Percentiles rank a stretch among this genome's conserved stretches.
phyloP scores from a whole-genome alignment of 2,888 invertebrate genomes.

The Colostygia pectinataria region DNA sequence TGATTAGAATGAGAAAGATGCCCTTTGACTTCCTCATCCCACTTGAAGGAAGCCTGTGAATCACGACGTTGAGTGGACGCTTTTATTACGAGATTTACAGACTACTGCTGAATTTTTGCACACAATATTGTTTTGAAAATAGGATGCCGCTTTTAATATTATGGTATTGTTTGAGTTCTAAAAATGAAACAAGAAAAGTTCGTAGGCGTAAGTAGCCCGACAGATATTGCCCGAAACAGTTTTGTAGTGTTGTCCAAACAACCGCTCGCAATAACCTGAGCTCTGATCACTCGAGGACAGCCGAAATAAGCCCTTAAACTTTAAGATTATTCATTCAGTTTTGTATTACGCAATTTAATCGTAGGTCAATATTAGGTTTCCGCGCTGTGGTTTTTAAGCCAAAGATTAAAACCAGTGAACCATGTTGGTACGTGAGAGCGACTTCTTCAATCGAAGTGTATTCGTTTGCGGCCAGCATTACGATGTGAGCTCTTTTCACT shows the following conservation, averaged over 20 bases:
- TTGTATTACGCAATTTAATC: slow-evolving; percentile 67
- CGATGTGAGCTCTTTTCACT: slow-evolving; percentile 53
- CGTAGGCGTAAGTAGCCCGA: slow-evolving; percentile 37
- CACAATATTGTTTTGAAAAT: slow-evolving; percentile 18
- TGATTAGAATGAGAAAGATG: slow-evolving; percentile 49
- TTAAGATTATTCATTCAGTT: slow-evolving; percentile 67
- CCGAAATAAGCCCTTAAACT: slow-evolving; percentile 58
- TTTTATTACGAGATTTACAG: slow-evolving; percentile 57
- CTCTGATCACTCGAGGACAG: slow-evolving; percentile 66
- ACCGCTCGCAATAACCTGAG: slow-evolving; percentile 64
- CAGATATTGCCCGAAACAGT: slow-evolving; percentile 67
- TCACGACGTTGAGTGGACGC: slow-evolving; percentile 54
- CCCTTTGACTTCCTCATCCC: slow-evolving; percentile 44
- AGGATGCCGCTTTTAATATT: slow-evolving; percentile 16
- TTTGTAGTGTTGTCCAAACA: slow-evolving; percentile 72
- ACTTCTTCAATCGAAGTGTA: slow-evolving; percentile 57
- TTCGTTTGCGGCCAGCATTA: slow-evolving; percentile 56
- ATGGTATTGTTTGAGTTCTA: slow-evolving; percentile 17
- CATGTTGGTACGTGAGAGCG: slow-evolving; percentile 61
- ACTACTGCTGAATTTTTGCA: slow-evolving; percentile 31
- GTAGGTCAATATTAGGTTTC: slow-evolving; percentile 72
- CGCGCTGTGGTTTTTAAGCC: slow-evolving; percentile 66
- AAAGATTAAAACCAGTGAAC: slow-evolving; percentile 71
- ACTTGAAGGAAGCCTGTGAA: slow-evolving; percentile 52
- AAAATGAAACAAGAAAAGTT: slow-evolving; percentile 28